These are phyloP conservation scores for Synaphobranchus kaupii DNA, from an alignment of 2,797 vertebrate genomes.

Conservation along the genomic window DNA sequence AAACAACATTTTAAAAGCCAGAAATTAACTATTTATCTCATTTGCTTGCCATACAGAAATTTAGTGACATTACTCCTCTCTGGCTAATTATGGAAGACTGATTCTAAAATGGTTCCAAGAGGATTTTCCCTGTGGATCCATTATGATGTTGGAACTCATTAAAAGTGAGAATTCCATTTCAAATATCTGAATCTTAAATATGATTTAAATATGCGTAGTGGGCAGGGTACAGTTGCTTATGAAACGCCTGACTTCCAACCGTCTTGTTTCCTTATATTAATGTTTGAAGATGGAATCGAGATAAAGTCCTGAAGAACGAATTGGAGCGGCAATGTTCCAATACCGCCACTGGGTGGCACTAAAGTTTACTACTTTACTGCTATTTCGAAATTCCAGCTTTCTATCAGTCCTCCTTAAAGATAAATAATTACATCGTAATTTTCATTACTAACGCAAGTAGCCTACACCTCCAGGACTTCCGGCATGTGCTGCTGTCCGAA, in stretches of 20 bases:
- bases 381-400: neutral
- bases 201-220: neutral
- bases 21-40: no score
- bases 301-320: neutral
- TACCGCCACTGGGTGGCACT: slow-evolving; percentile 76
- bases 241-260: neutral
- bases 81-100: no score
- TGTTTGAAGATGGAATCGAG: neutral
- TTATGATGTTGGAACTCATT: neutral
- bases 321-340: slow-evolving; percentile 62
- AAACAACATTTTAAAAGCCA: no score
- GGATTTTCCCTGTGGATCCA: neutral
- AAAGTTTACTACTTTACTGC: neutral
- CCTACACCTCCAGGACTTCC: neutral
- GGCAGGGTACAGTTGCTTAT: neutral
- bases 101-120: neutral
- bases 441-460: neutral
- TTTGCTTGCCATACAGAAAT: no score
- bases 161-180: neutral
- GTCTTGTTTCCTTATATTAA: neutral
- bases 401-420: slow-evolving; percentile 31
- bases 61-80: no score
- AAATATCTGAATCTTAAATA: neutral
- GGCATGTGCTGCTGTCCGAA: neutral
- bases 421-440: no score